Base-by-base conservation (phyloP, 2,888 invertebrate genomes). In the Eupithecia subfuscata region DNA sequence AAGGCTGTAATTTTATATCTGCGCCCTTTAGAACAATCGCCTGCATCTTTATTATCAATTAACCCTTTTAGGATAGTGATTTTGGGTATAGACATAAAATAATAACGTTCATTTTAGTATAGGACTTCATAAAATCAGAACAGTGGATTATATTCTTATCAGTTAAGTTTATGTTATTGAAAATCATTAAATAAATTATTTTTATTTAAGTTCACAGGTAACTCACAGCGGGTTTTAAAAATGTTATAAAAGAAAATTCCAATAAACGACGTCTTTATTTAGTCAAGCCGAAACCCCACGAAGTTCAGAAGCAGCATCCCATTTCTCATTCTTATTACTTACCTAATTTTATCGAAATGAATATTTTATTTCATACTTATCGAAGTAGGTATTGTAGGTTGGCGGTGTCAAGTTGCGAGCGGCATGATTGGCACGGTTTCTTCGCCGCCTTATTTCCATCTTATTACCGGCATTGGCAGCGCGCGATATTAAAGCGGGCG, bases 361-460 rank as follows among this genome's bases (percentile, higher is more conserved):
- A 80, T 82, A 79, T 82, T 80, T 82, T 81, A 80, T 81, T 81
- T 77, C 75, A 75, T 81, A 80, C 77, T 83, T 83, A 81, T 88
- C 84, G 81, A 81, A 83, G 84, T 60, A 60, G 60, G 60, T 85
- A 85, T 85, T 84, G 78, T 86, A 83, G 80, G 82, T 82, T 80
- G 83, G 81, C 82, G 86, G 88, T 90, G 90, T 91, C 88, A 90
- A 91, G 90, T 90, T 88, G 91, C 89, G 89, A 90, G 89, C 86
- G 88, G 89, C 90, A 92, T 93, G 92, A 94, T 94, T 92, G 91
- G 92, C 90, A 90, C 88, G 92, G 92, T 91, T 91, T 90, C 90
- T 92, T 90, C 87, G 89, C 88, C 88, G 90, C 91, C 94, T 94
- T 94, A 95, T 94, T 94, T 93, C 93, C 93, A 95, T 94, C 91